Conservation (phyloP, 2,888 invertebrate genomes). For the Zootermopsis nevadensis region DNA sequence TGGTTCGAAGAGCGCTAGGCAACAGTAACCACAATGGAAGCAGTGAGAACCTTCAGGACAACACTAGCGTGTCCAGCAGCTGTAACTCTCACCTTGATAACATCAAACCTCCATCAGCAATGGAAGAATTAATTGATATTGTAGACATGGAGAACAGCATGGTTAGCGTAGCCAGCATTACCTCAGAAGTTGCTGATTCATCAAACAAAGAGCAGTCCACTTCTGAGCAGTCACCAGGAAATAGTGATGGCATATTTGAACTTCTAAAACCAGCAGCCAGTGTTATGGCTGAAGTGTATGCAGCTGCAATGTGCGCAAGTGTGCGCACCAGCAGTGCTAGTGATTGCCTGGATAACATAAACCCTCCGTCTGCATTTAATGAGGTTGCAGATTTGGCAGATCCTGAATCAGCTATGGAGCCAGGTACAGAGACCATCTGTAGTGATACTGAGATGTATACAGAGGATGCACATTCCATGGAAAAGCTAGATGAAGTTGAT, state of each 20-base stretch:
- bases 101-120: slow-evolving; percentile 84
- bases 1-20: slow-evolving; percentile 76
- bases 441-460: slow-evolving; percentile 70
- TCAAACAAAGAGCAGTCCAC: slow-evolving; percentile 64
- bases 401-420: slow-evolving; percentile 62
- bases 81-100: slow-evolving; percentile 78
- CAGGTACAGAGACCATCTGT: slow-evolving; percentile 66
- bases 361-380: slow-evolving; percentile 78
- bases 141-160: slow-evolving; percentile 84
- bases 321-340: slow-evolving; percentile 62
- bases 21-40: slow-evolving; percentile 68
- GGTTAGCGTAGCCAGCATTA: slow-evolving; percentile 85
- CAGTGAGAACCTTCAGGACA: slow-evolving; percentile 73
- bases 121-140: slow-evolving; percentile 69
- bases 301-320: slow-evolving; percentile 39
- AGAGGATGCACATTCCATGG: slow-evolving; percentile 58
- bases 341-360: slow-evolving; percentile 74
- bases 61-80: slow-evolving; percentile 67
- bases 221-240: slow-evolving; percentile 59
- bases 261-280: slow-evolving; percentile 65
- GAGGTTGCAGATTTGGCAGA: slow-evolving; percentile 73
- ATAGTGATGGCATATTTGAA: slow-evolving; percentile 56
- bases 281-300: slow-evolving; percentile 57
- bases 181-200: slow-evolving; percentile 79
- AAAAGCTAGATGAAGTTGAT: slow-evolving; percentile 42